phyloP scores from a whole-genome alignment of 2,888 invertebrate genomes.

The Acronicta alni region DNA sequence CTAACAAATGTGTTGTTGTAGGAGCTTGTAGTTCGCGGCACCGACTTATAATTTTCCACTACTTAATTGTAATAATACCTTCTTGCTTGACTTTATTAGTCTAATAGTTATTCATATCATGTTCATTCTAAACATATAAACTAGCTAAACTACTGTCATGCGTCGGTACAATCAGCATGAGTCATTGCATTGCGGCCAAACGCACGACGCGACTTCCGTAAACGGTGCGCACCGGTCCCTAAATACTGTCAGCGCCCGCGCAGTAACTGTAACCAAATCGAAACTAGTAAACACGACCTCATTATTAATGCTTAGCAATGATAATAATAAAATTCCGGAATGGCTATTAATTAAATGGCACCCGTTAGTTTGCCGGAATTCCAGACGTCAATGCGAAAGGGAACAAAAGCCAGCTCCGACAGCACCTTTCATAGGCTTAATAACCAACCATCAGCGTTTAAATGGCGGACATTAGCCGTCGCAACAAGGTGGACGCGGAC shows the following conservation, averaged over 20 bases:
- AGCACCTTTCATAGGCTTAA: constrained; percentile 66
- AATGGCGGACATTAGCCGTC: constrained; percentile 62
- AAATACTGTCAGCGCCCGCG: constrained; percentile 55
- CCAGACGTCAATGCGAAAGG: constrained; percentile 59
- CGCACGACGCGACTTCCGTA: constrained; percentile 55
- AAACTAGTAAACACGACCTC: constrained; percentile 44
- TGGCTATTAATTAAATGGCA: constrained; percentile 60
- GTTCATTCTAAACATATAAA: constrained; percentile 23
- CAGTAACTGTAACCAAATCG: constrained; percentile 36
- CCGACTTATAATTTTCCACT: no score
- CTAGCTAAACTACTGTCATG: constrained; percentile 18
- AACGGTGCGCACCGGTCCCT: constrained; percentile 48
- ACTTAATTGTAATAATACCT: no score
- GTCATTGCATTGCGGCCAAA: constrained; percentile 44
- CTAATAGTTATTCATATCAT: neutral
- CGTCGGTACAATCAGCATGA: constrained; percentile 42
- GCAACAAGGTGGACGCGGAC: constrained; percentile 60
- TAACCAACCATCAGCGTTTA: constrained; percentile 63
- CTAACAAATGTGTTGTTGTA: no score
- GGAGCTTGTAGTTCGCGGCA: no score
- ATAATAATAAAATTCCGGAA: constrained; percentile 39
- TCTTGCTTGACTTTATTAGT: no score
- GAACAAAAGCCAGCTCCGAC: constrained; percentile 66
- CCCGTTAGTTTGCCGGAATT: constrained; percentile 47
- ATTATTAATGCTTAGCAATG: constrained; percentile 35